phyloP scores from a whole-genome alignment of 1,140 invertebrate genomes.

The Aphaenogaster ashmeadi region DNA sequence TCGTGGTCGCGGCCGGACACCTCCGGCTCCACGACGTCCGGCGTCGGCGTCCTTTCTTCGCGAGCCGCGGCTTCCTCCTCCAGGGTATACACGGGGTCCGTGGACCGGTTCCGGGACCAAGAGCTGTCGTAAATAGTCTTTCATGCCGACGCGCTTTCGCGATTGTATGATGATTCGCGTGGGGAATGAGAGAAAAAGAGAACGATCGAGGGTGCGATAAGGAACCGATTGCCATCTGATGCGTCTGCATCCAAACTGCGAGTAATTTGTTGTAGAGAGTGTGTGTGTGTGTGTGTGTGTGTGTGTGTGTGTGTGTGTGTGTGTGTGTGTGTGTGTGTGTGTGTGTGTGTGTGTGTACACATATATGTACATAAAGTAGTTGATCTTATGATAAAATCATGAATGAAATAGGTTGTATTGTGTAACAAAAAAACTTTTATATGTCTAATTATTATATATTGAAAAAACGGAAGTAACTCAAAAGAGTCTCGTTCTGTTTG shows the following conservation, averaged over 20 bases:
- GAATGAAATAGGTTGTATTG: background rate
- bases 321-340: background rate
- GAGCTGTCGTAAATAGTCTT: conserved; percentile 62
- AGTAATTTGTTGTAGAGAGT: background rate
- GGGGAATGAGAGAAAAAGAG: background rate
- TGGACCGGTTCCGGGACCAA: conserved; percentile 62
- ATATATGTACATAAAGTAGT: background rate
- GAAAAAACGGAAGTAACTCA: background rate
- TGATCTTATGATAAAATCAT: background rate
- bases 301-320: background rate
- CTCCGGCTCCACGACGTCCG: conserved; percentile 72
- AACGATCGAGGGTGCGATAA: background rate
- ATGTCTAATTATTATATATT: background rate
- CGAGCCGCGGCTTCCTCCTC: conserved; percentile 66
- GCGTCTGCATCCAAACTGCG: background rate
- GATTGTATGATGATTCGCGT: background rate
- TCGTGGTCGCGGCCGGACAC: conserved; percentile 64
- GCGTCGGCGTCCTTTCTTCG: conserved; percentile 45
- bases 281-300: background rate
- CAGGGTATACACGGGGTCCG: conserved; percentile 69
- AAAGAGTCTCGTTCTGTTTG: background rate
- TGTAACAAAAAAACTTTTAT: background rate
- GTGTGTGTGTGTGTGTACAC: background rate
- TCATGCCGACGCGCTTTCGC: conserved; percentile 36
- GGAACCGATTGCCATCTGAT: background rate